Percentiles rank a stretch among this genome's conserved stretches.
Conservation (phyloP, 64 coral and sea anemone genomes). For the Montipora foliosa region DNA sequence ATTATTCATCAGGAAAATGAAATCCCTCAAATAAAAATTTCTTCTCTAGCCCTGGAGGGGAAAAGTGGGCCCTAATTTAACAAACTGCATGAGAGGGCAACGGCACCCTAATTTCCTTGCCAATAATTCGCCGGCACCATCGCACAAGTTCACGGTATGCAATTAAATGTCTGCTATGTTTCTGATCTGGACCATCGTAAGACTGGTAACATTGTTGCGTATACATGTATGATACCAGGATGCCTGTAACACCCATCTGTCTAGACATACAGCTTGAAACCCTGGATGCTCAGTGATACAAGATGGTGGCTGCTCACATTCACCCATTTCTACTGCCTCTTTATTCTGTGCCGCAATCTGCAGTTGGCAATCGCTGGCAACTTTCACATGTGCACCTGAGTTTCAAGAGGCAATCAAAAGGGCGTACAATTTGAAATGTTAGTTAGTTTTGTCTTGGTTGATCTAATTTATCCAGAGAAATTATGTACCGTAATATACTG, state of each 20-base stretch:
- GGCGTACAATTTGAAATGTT: neutral
- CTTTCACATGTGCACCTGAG: neutral
- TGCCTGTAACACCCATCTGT: constrained; percentile 62
- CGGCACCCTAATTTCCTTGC: neutral
- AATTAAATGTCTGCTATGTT: constrained; percentile 26
- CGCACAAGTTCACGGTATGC: constrained; percentile 52
- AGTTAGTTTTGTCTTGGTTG: too few relatives aligned
- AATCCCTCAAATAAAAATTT: neutral
- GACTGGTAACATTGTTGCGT: constrained; percentile 46
- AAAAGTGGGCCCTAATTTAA: neutral
- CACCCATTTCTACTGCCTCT: neutral
- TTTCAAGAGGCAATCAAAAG: too few relatives aligned
- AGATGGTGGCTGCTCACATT: neutral
- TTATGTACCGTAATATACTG: too few relatives aligned
- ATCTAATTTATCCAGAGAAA: too few relatives aligned
- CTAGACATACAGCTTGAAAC: neutral
- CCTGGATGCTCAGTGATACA: too few relatives aligned
- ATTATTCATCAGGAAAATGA: neutral
- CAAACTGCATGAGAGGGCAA: too few relatives aligned
- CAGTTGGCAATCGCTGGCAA: constrained; percentile 41
- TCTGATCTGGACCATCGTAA: constrained; percentile 55
- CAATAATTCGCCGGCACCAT: constrained; percentile 59
- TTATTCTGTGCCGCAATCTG: constrained; percentile 18
- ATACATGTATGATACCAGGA: constrained; percentile 29
- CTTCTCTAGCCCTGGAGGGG: constrained; percentile 20